Evolutionary conservation across 2,888 invertebrate genomes (phyloP).

Genomic region (Gnatocerus cornutus): DNA sequence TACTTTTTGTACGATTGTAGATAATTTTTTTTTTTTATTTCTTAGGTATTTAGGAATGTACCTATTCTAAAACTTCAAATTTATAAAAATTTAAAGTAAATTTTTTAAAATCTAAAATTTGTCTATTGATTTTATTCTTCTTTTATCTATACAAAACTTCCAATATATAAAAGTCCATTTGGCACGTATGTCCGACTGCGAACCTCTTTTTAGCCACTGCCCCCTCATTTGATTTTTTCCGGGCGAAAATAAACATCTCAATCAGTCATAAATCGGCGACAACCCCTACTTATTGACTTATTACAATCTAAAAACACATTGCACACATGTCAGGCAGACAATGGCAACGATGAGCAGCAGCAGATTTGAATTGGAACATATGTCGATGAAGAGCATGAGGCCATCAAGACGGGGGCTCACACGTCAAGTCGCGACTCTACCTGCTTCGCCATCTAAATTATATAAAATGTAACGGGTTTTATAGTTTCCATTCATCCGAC

Average conservation of each 20-base stretch:
- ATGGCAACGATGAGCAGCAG: conserved; percentile 16
- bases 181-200: too few species aligned
- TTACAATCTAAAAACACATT: conserved; percentile 18
- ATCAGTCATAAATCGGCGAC: background rate
- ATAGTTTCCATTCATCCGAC: conserved; percentile 64
- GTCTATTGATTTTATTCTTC: too few species aligned
- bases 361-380: conserved; percentile 50
- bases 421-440: conserved; percentile 50
- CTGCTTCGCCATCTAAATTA: conserved; percentile 51
- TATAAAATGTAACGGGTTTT: conserved; percentile 51
- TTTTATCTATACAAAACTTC: too few species aligned
- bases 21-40: too few species aligned
- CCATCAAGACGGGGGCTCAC: conserved; percentile 39
- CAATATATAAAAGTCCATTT: too few species aligned
- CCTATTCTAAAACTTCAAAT: too few species aligned
- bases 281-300: conserved; percentile 4
- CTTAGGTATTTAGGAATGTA: too few species aligned
- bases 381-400: conserved; percentile 45
- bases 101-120: too few species aligned
- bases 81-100: too few species aligned
- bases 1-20: too few species aligned
- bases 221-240: background rate
- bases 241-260: background rate
- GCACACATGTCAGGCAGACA: conserved; percentile 37
- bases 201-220: too few species aligned